A percentile compares a stretch with the other conserved stretches of the same genome.
Conservation (phyloP, 2,113 vertebrate species). For the Dascyllus trimaculatus region DNA sequence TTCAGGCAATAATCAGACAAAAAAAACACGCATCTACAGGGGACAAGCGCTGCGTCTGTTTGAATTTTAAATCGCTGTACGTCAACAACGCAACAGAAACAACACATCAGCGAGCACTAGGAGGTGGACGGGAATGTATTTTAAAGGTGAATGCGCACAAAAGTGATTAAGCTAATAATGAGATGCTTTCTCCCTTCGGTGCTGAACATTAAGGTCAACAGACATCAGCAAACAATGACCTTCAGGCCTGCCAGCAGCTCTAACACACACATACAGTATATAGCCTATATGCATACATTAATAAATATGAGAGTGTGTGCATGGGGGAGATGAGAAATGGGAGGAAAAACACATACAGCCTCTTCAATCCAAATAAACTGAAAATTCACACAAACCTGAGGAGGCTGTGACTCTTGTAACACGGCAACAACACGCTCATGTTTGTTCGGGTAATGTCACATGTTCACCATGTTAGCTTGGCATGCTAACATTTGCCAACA, state of each 20-base stretch:
- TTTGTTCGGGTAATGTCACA: no score
- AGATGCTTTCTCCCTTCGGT: slow-evolving; percentile 48
- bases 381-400: neutral
- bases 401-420: neutral
- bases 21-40: neutral
- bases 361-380: neutral
- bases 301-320: neutral
- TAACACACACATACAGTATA: neutral
- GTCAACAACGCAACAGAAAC: neutral
- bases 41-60: neutral
- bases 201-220: slow-evolving; percentile 54
- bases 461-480: neutral
- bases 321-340: neutral
- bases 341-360: neutral
- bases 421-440: no score
- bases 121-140: neutral
- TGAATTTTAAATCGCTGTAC: neutral
- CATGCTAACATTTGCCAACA: neutral
- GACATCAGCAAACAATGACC: slow-evolving; percentile 38
- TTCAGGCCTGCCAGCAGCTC: slow-evolving; percentile 20
- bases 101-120: neutral
- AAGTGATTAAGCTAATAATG: slow-evolving; percentile 45
- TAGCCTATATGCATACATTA: neutral
- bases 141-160: neutral
- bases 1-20: neutral